Evolutionary conservation across 1,140 invertebrate genomes (phyloP), one percentile per base, ranked within the genome.

Genomic region (Agrilus planipennis): DNA sequence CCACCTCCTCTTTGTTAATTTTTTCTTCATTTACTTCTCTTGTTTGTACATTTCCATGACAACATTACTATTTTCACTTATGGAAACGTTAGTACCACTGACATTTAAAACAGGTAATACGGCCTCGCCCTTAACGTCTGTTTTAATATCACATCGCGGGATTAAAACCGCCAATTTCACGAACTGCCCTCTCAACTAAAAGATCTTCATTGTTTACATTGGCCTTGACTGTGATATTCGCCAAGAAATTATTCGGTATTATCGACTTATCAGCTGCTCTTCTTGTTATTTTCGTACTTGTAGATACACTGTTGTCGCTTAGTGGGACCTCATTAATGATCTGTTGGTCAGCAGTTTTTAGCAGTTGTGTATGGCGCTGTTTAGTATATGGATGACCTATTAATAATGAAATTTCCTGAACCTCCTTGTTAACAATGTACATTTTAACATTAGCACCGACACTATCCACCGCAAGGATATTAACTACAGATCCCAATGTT

Each of bases 321-420:
- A 7, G 23, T n/a, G n/a, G n/a, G n/a, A n/a, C n/a, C 7, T 27
- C 12, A 27, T 12, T 12, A 27, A 27, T 9, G 23, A 27, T 27
- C 12, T 9, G 12, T 27, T 12, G 23, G 23, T 27, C 23, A 27
- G 7, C 23, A 12, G 12, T 12, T 12, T 27, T 27, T 12, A 12
- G 7, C 7, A 20, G 31, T n/a, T 15, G 27, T 16, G 31, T 20
- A 21, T 40, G 39, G 21, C 4, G 10, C 19, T 20, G n/a, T 4
- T 40, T 28, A n/a, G 39, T 40, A 15, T n/a, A 40, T 19, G 7
- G 15, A 4, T 28, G 10, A 12, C 39, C 39, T 14, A 40, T 30
- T 4, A 40, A 30, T 6, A 40, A 9, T 12, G 29, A 25, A 6
- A 31, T 10, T 20, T 16, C 16, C 17, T 40, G 39, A 3, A 31